Conservation (phyloP, 2,113 vertebrate species). For the Leucoraja erinaceus region DNA sequence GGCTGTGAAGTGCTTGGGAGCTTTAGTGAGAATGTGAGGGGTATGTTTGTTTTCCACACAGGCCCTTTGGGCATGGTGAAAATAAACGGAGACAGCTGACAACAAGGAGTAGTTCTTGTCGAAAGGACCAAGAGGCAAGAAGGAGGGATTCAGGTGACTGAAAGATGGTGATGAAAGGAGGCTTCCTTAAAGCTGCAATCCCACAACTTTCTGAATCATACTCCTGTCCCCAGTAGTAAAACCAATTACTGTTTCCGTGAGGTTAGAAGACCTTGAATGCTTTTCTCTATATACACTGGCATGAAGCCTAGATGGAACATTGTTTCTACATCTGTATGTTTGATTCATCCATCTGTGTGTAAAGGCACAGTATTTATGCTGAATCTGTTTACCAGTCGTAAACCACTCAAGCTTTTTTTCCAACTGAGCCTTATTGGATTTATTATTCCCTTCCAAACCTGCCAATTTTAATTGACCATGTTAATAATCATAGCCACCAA, state of each 20-base stretch:
- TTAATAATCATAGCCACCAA: background rate
- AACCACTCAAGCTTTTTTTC: background rate
- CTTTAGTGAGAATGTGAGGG: background rate
- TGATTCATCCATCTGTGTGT: background rate
- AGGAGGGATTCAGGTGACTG: background rate
- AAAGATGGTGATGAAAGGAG: background rate
- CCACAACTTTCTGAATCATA: background rate
- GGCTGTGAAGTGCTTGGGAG: background rate
- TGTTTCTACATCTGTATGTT: background rate
- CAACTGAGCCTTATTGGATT: background rate
- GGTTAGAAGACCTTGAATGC: background rate
- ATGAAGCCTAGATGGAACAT: background rate
- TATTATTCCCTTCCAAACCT: background rate
- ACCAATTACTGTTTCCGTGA: background rate
- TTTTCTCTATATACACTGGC: background rate
- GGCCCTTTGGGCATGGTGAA: background rate
- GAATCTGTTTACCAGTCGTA: background rate
- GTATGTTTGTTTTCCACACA: too few relatives aligned
- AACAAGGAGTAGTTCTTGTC: background rate
- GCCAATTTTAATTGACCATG: background rate
- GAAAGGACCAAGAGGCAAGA: background rate
- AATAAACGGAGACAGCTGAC: background rate
- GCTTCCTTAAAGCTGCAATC: too few relatives aligned
- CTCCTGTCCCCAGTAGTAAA: background rate
- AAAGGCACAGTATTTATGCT: background rate